Conservation (phyloP, 2,113 vertebrate species). For the Miniopterus natalensis region DNA sequence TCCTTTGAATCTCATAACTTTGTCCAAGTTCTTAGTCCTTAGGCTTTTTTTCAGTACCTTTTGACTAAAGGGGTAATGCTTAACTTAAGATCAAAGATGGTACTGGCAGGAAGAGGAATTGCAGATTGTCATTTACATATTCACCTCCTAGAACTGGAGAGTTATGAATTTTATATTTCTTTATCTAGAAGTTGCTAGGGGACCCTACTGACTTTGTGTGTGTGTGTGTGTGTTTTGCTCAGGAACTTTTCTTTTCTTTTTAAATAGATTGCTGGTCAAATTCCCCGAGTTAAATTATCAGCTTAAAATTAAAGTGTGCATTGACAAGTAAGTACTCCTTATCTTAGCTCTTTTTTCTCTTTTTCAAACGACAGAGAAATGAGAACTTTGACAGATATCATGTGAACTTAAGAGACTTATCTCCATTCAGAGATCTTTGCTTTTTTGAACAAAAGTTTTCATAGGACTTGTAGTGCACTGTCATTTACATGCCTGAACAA, state of each 20-base stretch:
- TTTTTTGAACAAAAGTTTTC: conserved; percentile 49
- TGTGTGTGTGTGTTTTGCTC: not conserved
- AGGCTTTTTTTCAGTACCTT: not conserved
- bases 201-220: not conserved
- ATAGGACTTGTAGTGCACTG: not conserved
- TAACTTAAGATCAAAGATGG: not conserved
- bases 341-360: not conserved
- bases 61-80: not conserved
- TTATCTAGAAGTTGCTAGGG: not conserved
- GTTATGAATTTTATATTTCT: not conserved
- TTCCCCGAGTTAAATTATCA: conserved; percentile 99
- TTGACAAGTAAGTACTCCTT: conserved; percentile 96
- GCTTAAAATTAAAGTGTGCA: conserved; percentile 99
- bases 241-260: conserved; percentile 8
- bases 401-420: conserved; percentile 55
- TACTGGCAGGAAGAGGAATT: not conserved
- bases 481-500: not conserved
- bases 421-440: conserved; percentile 37
- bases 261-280: conserved; percentile 95
- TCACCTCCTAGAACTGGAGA: conserved; percentile 29
- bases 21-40: not conserved
- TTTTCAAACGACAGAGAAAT: conserved; percentile 21
- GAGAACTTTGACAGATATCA: not conserved
- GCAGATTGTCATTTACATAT: not conserved
- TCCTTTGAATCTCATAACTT: not conserved